Percentiles rank a stretch among this genome's conserved stretches.
These are phyloP conservation scores for Rhabditophanes sp. DNA, from an alignment of 2,888 invertebrate species.

Conservation along the genomic window DNA sequence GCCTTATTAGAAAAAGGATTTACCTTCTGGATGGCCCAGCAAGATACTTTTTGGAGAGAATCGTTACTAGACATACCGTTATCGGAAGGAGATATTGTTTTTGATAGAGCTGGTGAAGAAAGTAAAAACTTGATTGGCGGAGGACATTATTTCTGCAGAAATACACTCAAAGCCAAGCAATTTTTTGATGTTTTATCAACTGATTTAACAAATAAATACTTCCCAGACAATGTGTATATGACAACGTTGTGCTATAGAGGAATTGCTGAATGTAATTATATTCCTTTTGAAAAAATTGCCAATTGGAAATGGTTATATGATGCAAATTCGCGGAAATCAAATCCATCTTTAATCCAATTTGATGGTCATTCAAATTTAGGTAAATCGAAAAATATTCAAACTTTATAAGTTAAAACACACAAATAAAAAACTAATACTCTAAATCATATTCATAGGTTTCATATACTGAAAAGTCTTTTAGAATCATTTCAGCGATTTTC, in stretches of 20 bases:
- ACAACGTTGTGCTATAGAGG: conserved; percentile 23
- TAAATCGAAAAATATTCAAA: too few species aligned
- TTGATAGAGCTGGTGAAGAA: conserved; percentile 28
- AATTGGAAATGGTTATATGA: conserved; percentile 1
- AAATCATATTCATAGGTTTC: too few species aligned
- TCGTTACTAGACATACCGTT: conserved; percentile 17
- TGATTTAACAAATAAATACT: conserved; percentile 28
- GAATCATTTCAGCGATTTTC: too few species aligned
- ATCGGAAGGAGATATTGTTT: conserved; percentile 19
- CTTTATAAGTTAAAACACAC: too few species aligned
- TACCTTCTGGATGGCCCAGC: conserved; percentile 42
- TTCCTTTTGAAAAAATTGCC: conserved; percentile 16
- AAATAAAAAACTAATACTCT: too few species aligned
- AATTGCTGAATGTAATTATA: conserved; percentile 12
- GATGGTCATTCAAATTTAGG: conserved; percentile 40
- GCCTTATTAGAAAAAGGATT: conserved; percentile 16
- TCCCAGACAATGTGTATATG: conserved; percentile 41
- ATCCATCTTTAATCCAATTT: conserved; percentile 25
- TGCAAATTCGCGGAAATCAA: neutral
- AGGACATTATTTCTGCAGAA: conserved; percentile 29
- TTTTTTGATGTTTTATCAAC: conserved; percentile 26
- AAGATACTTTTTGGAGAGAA: conserved; percentile 38
- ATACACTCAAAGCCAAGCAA: conserved; percentile 14
- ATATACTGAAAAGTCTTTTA: too few species aligned
- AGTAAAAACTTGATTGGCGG: conserved; percentile 30